phyloP scores from a whole-genome alignment of 2,113 vertebrate species.

The Perca flavescens region DNA sequence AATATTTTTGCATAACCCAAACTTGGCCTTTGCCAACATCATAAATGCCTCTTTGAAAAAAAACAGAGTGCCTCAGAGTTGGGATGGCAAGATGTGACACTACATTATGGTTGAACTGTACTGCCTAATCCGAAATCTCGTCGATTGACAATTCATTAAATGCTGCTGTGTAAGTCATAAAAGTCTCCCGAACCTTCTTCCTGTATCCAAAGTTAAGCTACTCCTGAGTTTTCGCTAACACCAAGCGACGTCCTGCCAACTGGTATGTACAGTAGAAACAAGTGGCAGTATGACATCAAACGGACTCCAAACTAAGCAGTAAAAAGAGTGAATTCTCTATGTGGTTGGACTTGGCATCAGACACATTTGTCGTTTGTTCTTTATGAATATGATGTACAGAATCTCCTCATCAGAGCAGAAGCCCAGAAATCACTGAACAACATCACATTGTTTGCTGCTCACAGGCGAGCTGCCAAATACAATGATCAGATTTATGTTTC shows the following conservation, averaged over 20 bases:
- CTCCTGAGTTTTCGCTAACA: neutral
- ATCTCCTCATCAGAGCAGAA: neutral
- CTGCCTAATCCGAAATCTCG: too few species aligned
- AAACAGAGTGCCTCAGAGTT: too few species aligned
- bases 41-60: too few species aligned
- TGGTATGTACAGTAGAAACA: neutral
- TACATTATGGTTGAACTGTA: too few species aligned
- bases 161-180: too few species aligned
- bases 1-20: too few species aligned
- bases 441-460: neutral
- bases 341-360: neutral
- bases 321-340: neutral
- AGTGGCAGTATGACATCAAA: neutral
- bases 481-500: conserved; percentile 2
- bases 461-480: neutral
- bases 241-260: neutral
- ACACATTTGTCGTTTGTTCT: neutral
- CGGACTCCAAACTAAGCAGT: neutral
- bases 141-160: too few species aligned
- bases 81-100: too few species aligned
- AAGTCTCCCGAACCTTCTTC: too few species aligned
- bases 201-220: too few species aligned
- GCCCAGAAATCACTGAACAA: conserved; percentile 1
- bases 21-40: too few species aligned
- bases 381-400: neutral